Base-by-base conservation (phyloP, 1,140 invertebrate species). In the Neotoxoptera formosana region DNA sequence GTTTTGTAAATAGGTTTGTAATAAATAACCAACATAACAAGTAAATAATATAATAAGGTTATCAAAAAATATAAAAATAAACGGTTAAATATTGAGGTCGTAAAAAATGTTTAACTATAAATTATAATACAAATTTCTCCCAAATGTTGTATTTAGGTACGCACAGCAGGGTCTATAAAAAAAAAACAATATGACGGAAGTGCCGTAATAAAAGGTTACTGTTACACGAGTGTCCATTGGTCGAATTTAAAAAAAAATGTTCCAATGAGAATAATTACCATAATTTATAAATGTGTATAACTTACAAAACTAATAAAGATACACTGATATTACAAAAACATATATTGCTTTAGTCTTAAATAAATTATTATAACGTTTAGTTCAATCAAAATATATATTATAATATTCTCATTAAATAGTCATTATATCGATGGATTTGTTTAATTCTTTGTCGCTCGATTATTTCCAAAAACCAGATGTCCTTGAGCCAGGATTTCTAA, bases 401-500 rank as follows among this genome's bases (percentile, higher is more conserved):
- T 34, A 25, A 23, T 86, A 47, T 14, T 7, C 81, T 83, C 81
- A 41, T 83, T 36, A 83, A 83, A 83, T 41, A 41, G 36, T 36
- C 20, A 83, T 83, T 84, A 41, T 41, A 84, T 83, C 60, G n/a
- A 84, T 87, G 45, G 4, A 87, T 87, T 47, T 41, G 41, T 86
- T 86, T 30, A 30, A 86, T 47, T 86, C 45, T 25, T 86, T 11
- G n/a, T n/a, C 20, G 14, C n/a, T 11, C n/a, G n/a, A 76, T 89
- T 36, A 53, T 53, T 53, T 89, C 48, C 48, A 53, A 89, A 87
- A 89, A 89, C 87, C 87, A 89, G 87, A 89, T 51, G 48, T 89
- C 87, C 87, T 89, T 89, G 87, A 53, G 34, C n/a, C 87, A 21
- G 34, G 48, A 89, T 89, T 89, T 89, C 87, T 89, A 89, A 89